Evolutionary conservation across 2,113 vertebrate genomes (phyloP), one percentile per base, ranked within the genome.

Genomic region (Phaethornis superciliosus): DNA sequence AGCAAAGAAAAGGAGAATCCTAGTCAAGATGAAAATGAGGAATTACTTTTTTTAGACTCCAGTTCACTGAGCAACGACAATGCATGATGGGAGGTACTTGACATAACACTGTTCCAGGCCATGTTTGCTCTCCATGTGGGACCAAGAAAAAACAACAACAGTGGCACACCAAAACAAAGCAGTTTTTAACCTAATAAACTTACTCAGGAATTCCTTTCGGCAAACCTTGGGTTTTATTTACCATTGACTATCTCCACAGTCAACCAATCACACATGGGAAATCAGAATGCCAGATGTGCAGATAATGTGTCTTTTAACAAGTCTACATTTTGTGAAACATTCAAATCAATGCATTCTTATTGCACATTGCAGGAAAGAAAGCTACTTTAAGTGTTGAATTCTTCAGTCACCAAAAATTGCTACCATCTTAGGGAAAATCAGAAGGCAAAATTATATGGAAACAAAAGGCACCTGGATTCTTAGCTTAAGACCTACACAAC

Each of bases 81-180:
- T 98, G 98, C 98, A 96, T 99, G 98, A 98, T 99, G 98, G 99
- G 98, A 99, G 98, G 98, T 98, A 99, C 98, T 99, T 99, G 98
- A 99, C 99, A 99, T 98, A 98, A 98, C 98, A 98, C 98, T 99
- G 98, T 98, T 99, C 98, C 98, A 99, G 98, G 98, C 98, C 98
- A 98, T 98, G 98, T 98, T 98, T 98, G 97, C 96, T 96, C 98
- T 98, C 98, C 97, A 98, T 97, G 97, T 98, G 97, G 98, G 98
- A 98, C 96, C 97, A 97, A 93, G 37, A 86, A 97, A 97, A 97
- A 97, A 97, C 96, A 97, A 98, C 97, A 97, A 96, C 95, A 62
- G 97, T 72, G 91, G 96, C 95, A 96, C 96, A 97, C 96, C 97
- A 97, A 97, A 97, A 98, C 97, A 98, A 98, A 98, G 97, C 97